phyloP scores from a whole-genome alignment of 2,113 vertebrate species.

The Cinclus cinclus region DNA sequence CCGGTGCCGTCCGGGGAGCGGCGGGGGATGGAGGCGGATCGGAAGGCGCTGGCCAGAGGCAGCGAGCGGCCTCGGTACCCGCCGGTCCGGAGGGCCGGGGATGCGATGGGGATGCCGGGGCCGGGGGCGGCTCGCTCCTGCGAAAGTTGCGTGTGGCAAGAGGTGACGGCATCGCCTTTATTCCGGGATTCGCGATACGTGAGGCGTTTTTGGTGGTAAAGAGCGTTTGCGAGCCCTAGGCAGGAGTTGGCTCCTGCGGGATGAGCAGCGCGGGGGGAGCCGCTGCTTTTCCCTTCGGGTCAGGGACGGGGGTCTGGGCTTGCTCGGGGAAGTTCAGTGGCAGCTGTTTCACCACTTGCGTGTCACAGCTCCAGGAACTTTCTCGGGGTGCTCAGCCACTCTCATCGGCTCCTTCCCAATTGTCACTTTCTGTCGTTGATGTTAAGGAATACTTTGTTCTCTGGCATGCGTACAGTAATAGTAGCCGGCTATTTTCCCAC shows the following conservation, averaged over 20 bases:
- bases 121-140: neutral
- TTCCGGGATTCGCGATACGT: rapidly evolving
- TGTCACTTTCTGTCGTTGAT: constrained; percentile 37
- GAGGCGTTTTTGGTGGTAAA: neutral
- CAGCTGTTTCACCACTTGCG: neutral
- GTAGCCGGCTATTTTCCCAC: neutral
- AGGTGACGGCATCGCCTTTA: neutral
- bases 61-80: neutral
- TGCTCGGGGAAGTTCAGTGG: neutral
- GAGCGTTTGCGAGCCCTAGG: neutral
- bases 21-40: neutral
- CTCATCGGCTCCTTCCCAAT: constrained; percentile 45
- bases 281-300: neutral
- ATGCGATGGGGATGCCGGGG: neutral
- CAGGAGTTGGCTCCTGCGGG: neutral
- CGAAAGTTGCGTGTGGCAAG: neutral
- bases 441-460: constrained; percentile 23
- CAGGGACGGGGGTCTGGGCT: neutral
- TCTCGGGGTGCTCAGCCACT: neutral
- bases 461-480: neutral
- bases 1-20: neutral
- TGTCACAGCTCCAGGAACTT: constrained; percentile 33
- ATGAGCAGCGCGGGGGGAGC: neutral
- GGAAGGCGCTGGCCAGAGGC: neutral
- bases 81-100: neutral